Percentiles rank a stretch among this genome's conserved stretches.
These are phyloP conservation scores for cattle (Bos taurus) DNA, from an alignment of 2,113 vertebrate genomes.

Conservation along the genomic window ARS-UCD2.0 NC_037332.1:44044001-44044500, in stretches of 20 bases:
- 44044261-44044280: slow-evolving; percentile 59
- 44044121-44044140: neutral
- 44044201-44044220: slow-evolving; percentile 1
- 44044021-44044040: neutral
- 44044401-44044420: slow-evolving; percentile 68
- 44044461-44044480: slow-evolving; percentile 70
- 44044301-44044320: slow-evolving; percentile 52
- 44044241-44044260: slow-evolving; percentile 38
- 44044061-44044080: neutral
- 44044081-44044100: neutral
- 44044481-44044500: slow-evolving; percentile 72
- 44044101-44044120: neutral
- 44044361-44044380: slow-evolving; percentile 62
- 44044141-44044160: neutral
- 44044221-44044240: neutral
- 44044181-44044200: slow-evolving; percentile 22
- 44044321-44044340: slow-evolving; percentile 68
- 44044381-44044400: slow-evolving; percentile 68
- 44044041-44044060: neutral
- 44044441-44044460: slow-evolving; percentile 71
- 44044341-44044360: slow-evolving; percentile 74
- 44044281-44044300: slow-evolving; percentile 59
- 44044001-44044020: neutral
- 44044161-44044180: neutral
- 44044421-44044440: slow-evolving; percentile 68